Evolutionary conservation across 2,888 invertebrate species (phyloP).

Genomic region (Callinectes sapidus): DNA sequence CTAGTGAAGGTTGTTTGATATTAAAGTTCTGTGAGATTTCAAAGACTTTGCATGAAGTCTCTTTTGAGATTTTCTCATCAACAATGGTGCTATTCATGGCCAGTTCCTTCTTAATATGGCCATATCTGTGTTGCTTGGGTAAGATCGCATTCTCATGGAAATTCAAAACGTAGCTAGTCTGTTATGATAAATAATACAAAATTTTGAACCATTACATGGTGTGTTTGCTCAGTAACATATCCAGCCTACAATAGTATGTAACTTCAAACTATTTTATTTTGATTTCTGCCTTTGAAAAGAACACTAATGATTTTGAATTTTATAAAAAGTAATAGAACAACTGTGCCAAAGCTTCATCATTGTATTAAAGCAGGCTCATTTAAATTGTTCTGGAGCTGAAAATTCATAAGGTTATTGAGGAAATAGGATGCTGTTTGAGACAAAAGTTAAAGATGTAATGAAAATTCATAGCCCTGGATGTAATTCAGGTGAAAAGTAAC

Average conservation of each 20-base stretch:
- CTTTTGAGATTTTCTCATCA: not conserved
- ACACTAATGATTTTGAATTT: not conserved
- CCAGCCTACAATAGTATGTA: not conserved
- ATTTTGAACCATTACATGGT: not conserved
- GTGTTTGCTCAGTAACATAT: not conserved
- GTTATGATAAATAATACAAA: not conserved
- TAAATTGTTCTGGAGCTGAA: not conserved
- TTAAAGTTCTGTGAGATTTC: not conserved
- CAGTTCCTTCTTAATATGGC: not conserved
- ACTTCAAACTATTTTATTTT: not conserved
- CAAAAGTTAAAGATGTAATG: not conserved
- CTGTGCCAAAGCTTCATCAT: not conserved
- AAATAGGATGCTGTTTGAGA: not conserved
- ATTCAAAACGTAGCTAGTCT: not conserved
- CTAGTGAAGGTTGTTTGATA: not conserved
- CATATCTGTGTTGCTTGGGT: not conserved
- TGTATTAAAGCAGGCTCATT: not conserved
- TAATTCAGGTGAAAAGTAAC: not conserved
- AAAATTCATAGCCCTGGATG: not conserved
- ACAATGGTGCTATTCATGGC: constrained; percentile 33
- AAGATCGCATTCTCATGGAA: not conserved
- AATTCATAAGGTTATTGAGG: not conserved
- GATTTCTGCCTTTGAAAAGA: not conserved
- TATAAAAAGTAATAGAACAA: not conserved
- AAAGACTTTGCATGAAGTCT: not conserved